phyloP scores from a whole-genome alignment of 2,797 vertebrate species.

The Carcharodon carcharias region DNA sequence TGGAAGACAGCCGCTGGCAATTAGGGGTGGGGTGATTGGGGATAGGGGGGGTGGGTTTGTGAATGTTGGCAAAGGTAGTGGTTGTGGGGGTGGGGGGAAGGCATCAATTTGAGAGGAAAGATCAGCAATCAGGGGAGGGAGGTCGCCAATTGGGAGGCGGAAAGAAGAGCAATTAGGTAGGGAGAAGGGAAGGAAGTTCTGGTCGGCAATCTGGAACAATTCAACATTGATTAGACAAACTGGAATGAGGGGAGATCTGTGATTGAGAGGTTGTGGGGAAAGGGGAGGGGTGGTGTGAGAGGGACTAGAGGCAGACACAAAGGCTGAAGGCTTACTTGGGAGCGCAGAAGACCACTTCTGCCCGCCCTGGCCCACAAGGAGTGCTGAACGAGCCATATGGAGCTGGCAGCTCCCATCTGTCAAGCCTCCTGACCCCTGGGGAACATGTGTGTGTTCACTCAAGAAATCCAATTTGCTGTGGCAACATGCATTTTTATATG shows the following conservation, averaged over 20 bases:
- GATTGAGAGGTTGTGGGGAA: too few species aligned
- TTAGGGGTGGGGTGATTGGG: not conserved
- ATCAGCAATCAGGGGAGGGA: not conserved
- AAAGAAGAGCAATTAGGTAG: not conserved
- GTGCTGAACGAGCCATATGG: not conserved
- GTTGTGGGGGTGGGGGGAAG: not conserved
- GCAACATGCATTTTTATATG: too few species aligned
- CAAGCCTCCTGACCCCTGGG: not conserved
- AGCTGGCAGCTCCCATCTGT: not conserved
- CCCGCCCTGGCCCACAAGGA: too few species aligned
- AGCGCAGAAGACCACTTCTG: not conserved
- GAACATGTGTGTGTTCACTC: not conserved
- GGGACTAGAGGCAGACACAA: too few species aligned
- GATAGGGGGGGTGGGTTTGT: not conserved
- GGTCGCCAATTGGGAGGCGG: not conserved
- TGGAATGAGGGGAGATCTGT: not conserved
- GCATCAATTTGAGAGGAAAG: rapidly evolving
- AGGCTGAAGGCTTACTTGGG: not conserved
- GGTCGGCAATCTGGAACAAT: not conserved
- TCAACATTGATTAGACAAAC: not conserved
- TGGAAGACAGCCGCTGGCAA: not conserved
- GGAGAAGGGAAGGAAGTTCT: not conserved
- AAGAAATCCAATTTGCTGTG: too few species aligned
- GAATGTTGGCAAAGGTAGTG: not conserved
- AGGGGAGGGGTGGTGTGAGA: not conserved